A percentile compares a stretch with the other conserved stretches of the same genome.
These are phyloP conservation scores for Halcyon malimbica DNA, from an alignment of 2,113 vertebrate species.

Conservation along the genomic window DNA sequence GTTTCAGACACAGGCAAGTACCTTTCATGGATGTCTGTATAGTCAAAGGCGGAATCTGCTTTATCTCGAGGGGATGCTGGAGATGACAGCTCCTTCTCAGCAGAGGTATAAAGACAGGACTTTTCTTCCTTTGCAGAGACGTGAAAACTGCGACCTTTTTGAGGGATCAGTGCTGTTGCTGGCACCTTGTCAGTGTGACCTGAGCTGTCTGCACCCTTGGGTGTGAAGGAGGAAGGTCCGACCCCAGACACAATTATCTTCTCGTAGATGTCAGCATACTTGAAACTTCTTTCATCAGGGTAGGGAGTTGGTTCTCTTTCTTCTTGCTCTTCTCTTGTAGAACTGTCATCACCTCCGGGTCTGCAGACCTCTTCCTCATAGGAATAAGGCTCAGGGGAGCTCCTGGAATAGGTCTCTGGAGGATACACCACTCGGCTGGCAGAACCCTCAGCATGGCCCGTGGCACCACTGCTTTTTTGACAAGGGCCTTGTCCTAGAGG, in stretches of 20 bases:
- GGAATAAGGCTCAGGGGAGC: background rate
- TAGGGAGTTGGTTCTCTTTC: constrained; percentile 94
- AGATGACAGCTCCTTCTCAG: constrained; percentile 80
- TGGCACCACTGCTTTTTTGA: background rate
- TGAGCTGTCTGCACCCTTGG: constrained; percentile 5
- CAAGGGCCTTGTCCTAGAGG: background rate
- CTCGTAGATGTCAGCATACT: constrained; percentile 91
- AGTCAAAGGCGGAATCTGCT: constrained; percentile 70
- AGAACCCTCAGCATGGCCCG: constrained; percentile 15
- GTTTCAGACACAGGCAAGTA: constrained; percentile 2
- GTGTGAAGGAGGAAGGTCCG: constrained; percentile 53
- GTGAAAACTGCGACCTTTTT: constrained; percentile 53
- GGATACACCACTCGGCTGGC: constrained; percentile 62
- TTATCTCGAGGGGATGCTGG: constrained; percentile 72
- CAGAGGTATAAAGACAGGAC: constrained; percentile 69
- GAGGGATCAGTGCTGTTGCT: background rate
- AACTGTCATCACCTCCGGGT: constrained; percentile 42
- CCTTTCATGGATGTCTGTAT: constrained; percentile 54
- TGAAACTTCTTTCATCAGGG: constrained; percentile 90
- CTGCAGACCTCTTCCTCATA: constrained; percentile 58
- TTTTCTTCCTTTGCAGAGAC: constrained; percentile 81
- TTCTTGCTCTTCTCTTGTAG: constrained; percentile 78
- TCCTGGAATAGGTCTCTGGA: background rate
- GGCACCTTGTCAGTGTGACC: constrained; percentile 53
- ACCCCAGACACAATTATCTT: constrained; percentile 73